These are phyloP conservation scores for Discoglossus pictus DNA, from an alignment of 2,797 vertebrate species.

Conservation along the genomic window DNA sequence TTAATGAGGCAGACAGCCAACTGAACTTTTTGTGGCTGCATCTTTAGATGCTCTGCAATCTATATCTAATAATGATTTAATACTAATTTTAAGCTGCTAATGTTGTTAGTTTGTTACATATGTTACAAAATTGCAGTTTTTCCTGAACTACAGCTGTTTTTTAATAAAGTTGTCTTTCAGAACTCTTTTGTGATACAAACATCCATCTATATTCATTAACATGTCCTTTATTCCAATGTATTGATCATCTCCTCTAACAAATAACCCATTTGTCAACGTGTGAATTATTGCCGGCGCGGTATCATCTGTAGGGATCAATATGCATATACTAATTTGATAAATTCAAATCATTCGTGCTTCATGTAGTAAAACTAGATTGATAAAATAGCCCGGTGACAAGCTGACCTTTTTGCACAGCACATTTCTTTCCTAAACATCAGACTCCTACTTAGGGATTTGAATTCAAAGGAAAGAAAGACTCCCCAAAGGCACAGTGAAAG, in stretches of 20 bases:
- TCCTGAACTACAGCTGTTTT: too few species aligned
- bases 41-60: too few species aligned
- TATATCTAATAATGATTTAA: too few species aligned
- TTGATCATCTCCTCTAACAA: conserved; percentile 28
- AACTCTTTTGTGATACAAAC: conserved; percentile 26
- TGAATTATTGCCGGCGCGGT: conserved; percentile 25
- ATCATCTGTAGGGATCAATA: conserved; percentile 35
- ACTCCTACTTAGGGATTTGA: conserved; percentile 15
- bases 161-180: too few species aligned
- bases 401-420: conserved; percentile 40
- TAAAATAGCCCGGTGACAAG: conserved; percentile 40
- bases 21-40: too few species aligned
- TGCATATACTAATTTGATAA: conserved; percentile 44
- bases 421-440: conserved; percentile 14
- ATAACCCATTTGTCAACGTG: conserved; percentile 33
- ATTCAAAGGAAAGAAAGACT: conserved; percentile 26
- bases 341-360: conserved; percentile 43
- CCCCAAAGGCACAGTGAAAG: conserved; percentile 32
- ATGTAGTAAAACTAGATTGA: conserved; percentile 32
- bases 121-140: too few species aligned
- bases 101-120: too few species aligned
- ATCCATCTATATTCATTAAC: conserved; percentile 36
- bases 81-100: too few species aligned
- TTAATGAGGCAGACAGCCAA: too few species aligned
- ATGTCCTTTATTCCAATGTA: conserved; percentile 37